A percentile compares a stretch with the other conserved stretches of the same genome.
phyloP scores from a whole-genome alignment of 2,113 vertebrate genomes.

The Myiozetetes cayanensis region DNA sequence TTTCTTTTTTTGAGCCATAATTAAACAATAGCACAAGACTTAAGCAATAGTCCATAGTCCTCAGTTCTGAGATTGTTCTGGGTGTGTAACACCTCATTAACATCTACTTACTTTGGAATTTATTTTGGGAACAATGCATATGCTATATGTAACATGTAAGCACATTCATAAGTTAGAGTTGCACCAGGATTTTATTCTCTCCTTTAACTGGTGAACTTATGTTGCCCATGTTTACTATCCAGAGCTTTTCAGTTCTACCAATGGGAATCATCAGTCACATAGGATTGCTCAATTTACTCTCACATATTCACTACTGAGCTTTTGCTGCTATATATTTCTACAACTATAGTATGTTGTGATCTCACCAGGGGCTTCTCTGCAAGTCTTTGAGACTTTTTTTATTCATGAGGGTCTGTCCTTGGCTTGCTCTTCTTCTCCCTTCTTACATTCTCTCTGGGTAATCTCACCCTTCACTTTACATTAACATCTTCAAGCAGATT shows the following conservation, averaged over 20 bases:
- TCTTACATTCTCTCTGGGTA: neutral
- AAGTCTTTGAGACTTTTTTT: neutral
- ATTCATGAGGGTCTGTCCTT: neutral
- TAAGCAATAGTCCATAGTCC: neutral
- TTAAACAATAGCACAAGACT: neutral
- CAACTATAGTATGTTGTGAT: neutral
- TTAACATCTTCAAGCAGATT: neutral
- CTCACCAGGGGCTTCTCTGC: neutral
- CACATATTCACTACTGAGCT: neutral
- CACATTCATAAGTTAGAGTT: neutral
- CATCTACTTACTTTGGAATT: neutral
- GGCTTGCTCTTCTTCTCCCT: neutral
- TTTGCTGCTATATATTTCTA: neutral
- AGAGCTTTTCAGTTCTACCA: neutral
- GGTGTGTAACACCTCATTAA: neutral
- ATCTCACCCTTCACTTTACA: neutral
- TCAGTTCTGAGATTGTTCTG: neutral
- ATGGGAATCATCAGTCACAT: neutral
- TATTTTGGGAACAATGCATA: neutral
- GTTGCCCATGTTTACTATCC: neutral
- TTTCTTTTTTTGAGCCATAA: neutral
- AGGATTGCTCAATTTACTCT: neutral
- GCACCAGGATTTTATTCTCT: neutral
- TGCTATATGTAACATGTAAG: neutral
- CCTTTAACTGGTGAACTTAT: neutral